A percentile compares a stretch with the other conserved stretches of the same genome.
Conservation (phyloP, 2,113 vertebrate genomes). For the Eretmochelys imbricata region DNA sequence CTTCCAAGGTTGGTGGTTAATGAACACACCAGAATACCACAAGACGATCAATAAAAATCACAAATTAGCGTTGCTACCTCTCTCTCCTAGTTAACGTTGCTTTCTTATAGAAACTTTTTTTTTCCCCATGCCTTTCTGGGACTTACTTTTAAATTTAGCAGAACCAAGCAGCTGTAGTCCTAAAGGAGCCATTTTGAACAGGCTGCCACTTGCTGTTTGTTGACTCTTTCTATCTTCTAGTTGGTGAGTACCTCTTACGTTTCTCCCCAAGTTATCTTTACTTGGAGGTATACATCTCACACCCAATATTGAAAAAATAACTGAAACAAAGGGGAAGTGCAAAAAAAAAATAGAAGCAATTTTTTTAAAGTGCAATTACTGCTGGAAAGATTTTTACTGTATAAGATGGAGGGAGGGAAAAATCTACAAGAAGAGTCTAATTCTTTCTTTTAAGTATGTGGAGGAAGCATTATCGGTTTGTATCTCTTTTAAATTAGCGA, state of each 20-base stretch:
- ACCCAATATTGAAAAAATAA: neutral
- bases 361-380: neutral
- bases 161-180: neutral
- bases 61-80: neutral
- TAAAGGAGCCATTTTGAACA: neutral
- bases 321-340: rapidly evolving
- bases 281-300: neutral
- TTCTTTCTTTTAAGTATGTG: conserved; percentile 19
- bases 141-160: neutral
- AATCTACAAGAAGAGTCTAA: neutral
- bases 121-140: neutral
- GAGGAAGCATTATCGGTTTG: conserved; percentile 22
- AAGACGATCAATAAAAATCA: neutral
- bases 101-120: neutral
- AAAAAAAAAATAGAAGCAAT: neutral
- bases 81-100: neutral
- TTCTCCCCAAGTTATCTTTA: neutral
- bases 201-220: rapidly evolving
- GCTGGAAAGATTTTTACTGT: neutral
- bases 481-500: conserved; percentile 40
- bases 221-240: neutral
- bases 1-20: neutral
- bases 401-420: neutral
- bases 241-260: neutral
- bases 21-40: neutral